Evolutionary conservation across 2,888 invertebrate genomes (phyloP).

Genomic region (Lutraria lutraria): DNA sequence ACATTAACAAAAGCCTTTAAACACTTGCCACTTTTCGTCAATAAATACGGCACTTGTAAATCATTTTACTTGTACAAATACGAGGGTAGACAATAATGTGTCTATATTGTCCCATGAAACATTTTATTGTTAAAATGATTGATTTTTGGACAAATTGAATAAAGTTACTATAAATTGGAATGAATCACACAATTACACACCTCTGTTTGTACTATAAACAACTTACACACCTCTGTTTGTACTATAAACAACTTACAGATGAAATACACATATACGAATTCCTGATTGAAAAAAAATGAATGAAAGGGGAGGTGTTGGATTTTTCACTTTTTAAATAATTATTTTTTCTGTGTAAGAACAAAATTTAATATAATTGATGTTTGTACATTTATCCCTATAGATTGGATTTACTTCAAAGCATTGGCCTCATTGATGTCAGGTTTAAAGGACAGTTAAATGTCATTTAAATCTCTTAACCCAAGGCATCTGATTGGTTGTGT

Average conservation of each 20-base stretch:
- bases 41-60: background rate
- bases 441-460: no score
- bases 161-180: background rate
- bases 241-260: background rate
- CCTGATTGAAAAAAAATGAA: background rate
- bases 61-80: slow-evolving; percentile 18
- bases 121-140: slow-evolving; percentile 1
- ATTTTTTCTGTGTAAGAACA: background rate
- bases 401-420: no score
- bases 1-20: background rate
- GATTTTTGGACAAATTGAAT: background rate
- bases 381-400: background rate
- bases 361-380: background rate
- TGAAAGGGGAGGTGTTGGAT: background rate
- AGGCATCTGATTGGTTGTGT: no score
- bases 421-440: no score
- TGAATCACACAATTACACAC: background rate
- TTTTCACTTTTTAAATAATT: slow-evolving; percentile 4
- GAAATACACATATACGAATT: background rate
- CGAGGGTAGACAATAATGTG: background rate
- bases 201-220: background rate
- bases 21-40: background rate
- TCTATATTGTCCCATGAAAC: background rate
- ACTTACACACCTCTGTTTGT: background rate
- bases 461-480: no score